Evolutionary conservation across 2,888 invertebrate genomes (phyloP).

Genomic region (Amphipyra tragopoginis): DNA sequence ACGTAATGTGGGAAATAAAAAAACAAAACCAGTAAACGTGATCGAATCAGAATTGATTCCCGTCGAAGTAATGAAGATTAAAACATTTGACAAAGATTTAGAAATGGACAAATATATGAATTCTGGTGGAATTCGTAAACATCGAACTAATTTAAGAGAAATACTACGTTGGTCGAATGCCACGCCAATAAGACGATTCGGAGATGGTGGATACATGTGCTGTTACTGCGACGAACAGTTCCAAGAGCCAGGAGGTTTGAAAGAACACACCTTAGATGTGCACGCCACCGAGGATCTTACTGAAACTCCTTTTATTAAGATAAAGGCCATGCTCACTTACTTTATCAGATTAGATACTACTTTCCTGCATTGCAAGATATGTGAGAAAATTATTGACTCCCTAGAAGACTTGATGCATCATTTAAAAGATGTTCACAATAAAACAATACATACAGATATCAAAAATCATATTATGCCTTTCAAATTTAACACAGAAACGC

Average conservation of each 20-base stretch:
- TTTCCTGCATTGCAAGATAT: conserved; percentile 64
- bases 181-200: conserved; percentile 68
- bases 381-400: conserved; percentile 47
- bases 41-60: no score
- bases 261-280: conserved; percentile 64
- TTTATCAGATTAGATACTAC: conserved; percentile 71
- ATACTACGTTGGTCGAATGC: conserved; percentile 72
- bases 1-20: no score
- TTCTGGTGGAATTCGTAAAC: conserved; percentile 58
- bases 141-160: conserved; percentile 64
- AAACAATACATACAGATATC: conserved; percentile 58
- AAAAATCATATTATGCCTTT: conserved; percentile 71
- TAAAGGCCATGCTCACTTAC: conserved; percentile 35
- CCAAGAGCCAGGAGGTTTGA: conserved; percentile 65
- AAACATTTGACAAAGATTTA: no score
- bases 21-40: no score
- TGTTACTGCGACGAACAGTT: conserved; percentile 63
- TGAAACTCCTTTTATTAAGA: no score
- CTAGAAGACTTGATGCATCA: conserved; percentile 64
- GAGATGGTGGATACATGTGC: conserved; percentile 71
- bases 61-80: no score
- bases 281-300: conserved; percentile 47
- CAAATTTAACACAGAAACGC: conserved; percentile 31
- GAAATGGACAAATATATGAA: no score
- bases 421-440: conserved; percentile 60